These are phyloP conservation scores for Hemicordylus capensis DNA, from an alignment of 2,113 vertebrate species.

Conservation along the genomic window DNA sequence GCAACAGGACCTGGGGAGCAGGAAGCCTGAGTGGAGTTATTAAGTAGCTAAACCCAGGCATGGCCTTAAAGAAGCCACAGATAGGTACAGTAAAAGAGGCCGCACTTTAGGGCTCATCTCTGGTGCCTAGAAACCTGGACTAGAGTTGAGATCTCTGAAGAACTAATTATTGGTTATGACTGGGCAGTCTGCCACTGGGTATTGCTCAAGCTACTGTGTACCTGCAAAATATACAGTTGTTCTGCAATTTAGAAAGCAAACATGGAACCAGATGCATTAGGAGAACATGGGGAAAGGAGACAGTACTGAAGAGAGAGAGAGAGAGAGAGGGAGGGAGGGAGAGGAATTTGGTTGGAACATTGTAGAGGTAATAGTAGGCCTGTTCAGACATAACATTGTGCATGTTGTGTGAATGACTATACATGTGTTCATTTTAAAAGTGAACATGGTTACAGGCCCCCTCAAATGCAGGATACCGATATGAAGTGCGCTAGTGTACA, in stretches of 20 bases:
- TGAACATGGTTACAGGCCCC: no score
- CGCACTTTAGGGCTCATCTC: background rate
- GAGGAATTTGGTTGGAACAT: background rate
- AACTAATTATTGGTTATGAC: background rate
- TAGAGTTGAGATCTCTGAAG: background rate
- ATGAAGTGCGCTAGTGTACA: no score
- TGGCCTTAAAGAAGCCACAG: background rate
- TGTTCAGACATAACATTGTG: background rate
- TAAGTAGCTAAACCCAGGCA: background rate
- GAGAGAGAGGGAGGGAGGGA: background rate
- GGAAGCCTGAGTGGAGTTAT: background rate
- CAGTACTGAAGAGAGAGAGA: background rate
- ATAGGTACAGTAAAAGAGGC: background rate
- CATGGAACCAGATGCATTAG: background rate
- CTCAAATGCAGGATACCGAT: no score
- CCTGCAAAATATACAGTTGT: background rate
- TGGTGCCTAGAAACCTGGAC: background rate
- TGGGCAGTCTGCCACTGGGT: background rate
- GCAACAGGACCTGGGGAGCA: background rate
- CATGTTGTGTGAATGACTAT: no score
- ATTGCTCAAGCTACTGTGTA: no score
- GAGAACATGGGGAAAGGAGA: background rate
- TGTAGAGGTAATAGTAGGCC: background rate
- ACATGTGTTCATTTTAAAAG: no score
- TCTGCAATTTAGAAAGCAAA: background rate